phyloP scores from a whole-genome alignment of 2,797 vertebrate species.

The Paratrypauchen microcephalus region DNA sequence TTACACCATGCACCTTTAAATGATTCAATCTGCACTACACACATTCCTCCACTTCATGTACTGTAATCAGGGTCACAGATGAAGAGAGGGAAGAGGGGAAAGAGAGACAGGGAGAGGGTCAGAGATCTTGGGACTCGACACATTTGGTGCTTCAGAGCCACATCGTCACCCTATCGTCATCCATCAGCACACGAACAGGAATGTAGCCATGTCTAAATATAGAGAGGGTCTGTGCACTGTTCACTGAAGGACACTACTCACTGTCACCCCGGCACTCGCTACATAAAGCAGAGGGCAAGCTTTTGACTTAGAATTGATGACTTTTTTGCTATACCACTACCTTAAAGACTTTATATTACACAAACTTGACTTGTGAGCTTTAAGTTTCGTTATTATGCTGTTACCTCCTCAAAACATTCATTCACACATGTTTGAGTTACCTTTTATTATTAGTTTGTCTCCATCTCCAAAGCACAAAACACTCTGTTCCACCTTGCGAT shows the following conservation, averaged over 20 bases:
- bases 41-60: neutral
- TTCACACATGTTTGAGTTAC: too few relatives aligned
- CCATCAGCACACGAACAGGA: conserved; percentile 70
- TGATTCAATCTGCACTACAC: neutral
- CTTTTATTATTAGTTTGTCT: too few relatives aligned
- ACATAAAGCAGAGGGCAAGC: conserved; percentile 1
- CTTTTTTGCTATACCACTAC: too few relatives aligned
- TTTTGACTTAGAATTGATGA: too few relatives aligned
- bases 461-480: too few relatives aligned
- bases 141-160: conserved; percentile 72
- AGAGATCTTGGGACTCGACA: conserved; percentile 59
- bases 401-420: too few relatives aligned
- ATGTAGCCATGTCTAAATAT: conserved; percentile 73
- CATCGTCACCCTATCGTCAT: conserved; percentile 75
- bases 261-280: conserved; percentile 31
- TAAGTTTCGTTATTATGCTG: too few relatives aligned
- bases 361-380: too few relatives aligned
- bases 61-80: conserved; percentile 58
- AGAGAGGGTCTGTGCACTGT: conserved; percentile 64
- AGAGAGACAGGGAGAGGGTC: conserved; percentile 56
- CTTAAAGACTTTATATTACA: too few relatives aligned
- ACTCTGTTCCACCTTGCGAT: too few relatives aligned
- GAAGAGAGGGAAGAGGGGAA: conserved; percentile 49
- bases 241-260: conserved; percentile 58
- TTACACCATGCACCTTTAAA: too few relatives aligned